A percentile compares a stretch with the other conserved stretches of the same genome.
Conservation (phyloP, 2,888 invertebrate species). For the Harpagoxenus sublaevis region DNA sequence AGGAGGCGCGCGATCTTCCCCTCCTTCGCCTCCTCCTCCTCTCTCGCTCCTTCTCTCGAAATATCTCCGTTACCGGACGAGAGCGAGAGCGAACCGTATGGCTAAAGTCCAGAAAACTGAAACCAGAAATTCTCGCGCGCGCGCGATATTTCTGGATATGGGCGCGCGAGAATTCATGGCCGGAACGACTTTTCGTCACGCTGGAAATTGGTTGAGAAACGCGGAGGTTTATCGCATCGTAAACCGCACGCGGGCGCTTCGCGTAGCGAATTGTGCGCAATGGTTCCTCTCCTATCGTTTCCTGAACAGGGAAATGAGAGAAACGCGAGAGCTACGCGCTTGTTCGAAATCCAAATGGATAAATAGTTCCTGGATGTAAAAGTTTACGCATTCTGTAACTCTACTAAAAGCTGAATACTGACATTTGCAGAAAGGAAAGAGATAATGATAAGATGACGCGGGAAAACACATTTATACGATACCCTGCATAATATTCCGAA, state of each 20-base stretch:
- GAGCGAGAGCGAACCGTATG: slow-evolving; percentile 36
- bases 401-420: not conserved
- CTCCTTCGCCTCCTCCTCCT: not conserved
- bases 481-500: not conserved
- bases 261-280: slow-evolving; percentile 43
- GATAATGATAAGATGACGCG: not conserved
- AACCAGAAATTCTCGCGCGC: slow-evolving; percentile 43
- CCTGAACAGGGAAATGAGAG: not conserved
- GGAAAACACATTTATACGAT: not conserved
- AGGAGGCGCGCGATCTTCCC: slow-evolving; percentile 42
- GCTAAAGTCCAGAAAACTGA: slow-evolving; percentile 56
- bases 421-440: not conserved
- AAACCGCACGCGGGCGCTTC: slow-evolving; percentile 60
- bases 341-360: not conserved
- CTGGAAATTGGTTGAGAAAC: slow-evolving; percentile 74
- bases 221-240: slow-evolving; percentile 70
- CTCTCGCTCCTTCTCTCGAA: slow-evolving; percentile 26
- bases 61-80: slow-evolving; percentile 60
- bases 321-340: not conserved
- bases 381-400: not conserved
- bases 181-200: slow-evolving; percentile 74
- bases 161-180: slow-evolving; percentile 66
- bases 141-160: slow-evolving; percentile 63
- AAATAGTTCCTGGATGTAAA: not conserved
- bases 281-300: slow-evolving; percentile 10